A percentile compares a stretch with the other conserved stretches of the same genome.
Conservation (phyloP, 2,113 vertebrate species). For the Aptenodytes forsteri region DNA sequence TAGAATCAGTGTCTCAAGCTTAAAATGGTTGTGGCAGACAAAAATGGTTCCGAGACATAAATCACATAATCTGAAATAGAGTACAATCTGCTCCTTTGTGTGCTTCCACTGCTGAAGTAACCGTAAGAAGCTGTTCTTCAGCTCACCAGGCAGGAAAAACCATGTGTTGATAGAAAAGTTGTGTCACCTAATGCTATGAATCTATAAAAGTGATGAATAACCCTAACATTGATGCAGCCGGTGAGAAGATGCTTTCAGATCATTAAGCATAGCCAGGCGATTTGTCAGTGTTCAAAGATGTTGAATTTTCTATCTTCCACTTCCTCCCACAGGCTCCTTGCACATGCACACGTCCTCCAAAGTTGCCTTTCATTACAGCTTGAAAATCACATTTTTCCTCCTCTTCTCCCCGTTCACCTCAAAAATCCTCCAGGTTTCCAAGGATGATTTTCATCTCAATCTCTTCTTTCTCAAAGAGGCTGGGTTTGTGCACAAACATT, state of each 20-base stretch:
- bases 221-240: background rate
- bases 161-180: constrained; percentile 12
- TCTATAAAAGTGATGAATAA: constrained; percentile 26
- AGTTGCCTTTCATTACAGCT: background rate
- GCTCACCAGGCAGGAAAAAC: background rate
- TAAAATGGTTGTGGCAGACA: background rate
- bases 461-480: background rate
- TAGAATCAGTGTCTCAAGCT: background rate
- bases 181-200: constrained; percentile 4
- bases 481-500: background rate
- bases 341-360: background rate
- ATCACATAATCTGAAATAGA: background rate
- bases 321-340: constrained; percentile 8
- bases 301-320: background rate
- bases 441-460: background rate
- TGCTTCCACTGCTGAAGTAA: background rate
- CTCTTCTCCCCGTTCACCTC: background rate
- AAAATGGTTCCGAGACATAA: background rate
- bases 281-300: background rate
- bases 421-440: background rate
- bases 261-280: background rate
- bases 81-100: background rate
- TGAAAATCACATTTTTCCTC: background rate
- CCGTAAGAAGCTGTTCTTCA: background rate
- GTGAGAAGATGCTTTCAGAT: constrained; percentile 31